Base-by-base conservation (phyloP, 1,140 invertebrate genomes). In the Dufourea novaeangliae region DNA sequence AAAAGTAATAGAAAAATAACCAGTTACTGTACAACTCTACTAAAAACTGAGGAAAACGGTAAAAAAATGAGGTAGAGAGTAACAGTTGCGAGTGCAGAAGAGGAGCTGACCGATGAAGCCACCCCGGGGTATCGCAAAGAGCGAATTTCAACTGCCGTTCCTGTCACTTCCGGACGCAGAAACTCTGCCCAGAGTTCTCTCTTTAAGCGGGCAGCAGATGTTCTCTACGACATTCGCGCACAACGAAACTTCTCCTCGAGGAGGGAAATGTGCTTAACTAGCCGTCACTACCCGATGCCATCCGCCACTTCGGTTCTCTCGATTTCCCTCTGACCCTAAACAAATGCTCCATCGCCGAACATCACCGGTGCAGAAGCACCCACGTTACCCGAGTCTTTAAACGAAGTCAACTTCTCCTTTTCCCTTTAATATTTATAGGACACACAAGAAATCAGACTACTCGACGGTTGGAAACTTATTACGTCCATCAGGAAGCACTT, bases 201-300 rank as follows among this genome's bases (percentile, higher is more conserved):
- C 84, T 82, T 82, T 86, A 80, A 72, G 62, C 54, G 50, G 70
- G 78, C 62, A 52, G 78, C 84, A 86, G 85, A 86, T 86, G 85
- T 83, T 85, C 78, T 77, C 77, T 81, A 86, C 78, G 84, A 83
- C 75, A 61, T 82, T 81, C 76, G 56, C 57, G 74, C 70, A 54
- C 39, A 12, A 68, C 56, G 41, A 54, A 84, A 77, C 83, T 83
- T 83, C 64, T 29, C 73, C 50, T 56, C 73, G 71, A 63, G 10
- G 22, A 81, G 61, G 71, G 59, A 78, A 72, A 83, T 71, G 67
- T 69, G 83, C 78, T 84, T 84, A 84, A 85, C 82, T 85, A 85
- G 79, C 83, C 79, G 82, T 85, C 83, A 75, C 74, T 82, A 66
- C 68, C 83, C 83, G 83, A 85, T 84, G 83, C 67, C 70, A 64